These are phyloP conservation scores for Gambusia affinis DNA, from an alignment of 2,113 vertebrate genomes.

Conservation along the genomic window DNA sequence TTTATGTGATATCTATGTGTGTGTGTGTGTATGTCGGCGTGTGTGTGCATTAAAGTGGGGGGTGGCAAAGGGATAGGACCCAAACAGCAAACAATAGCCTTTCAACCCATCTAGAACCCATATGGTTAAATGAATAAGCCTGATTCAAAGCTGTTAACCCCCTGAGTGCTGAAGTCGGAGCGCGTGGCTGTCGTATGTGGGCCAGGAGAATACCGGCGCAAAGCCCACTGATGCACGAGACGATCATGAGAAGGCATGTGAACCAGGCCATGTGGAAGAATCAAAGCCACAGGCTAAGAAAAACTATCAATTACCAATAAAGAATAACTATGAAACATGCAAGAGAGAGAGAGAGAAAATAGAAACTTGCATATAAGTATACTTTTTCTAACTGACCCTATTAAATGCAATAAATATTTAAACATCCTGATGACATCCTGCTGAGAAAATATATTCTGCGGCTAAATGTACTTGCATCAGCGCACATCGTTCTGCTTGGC, in stretches of 20 bases:
- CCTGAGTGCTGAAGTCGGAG: slow-evolving; percentile 50
- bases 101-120: slow-evolving; percentile 31
- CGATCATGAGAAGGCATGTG: slow-evolving; percentile 57
- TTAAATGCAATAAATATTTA: slow-evolving; percentile 6
- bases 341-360: slow-evolving; percentile 18
- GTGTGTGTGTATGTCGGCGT: slow-evolving; percentile 1
- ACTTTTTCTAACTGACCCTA: slow-evolving; percentile 5
- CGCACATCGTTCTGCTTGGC: slow-evolving; percentile 47
- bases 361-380: background rate
- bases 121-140: slow-evolving; percentile 50
- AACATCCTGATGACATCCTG: slow-evolving; percentile 6
- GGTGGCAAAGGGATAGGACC: slow-evolving; percentile 25
- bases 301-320: slow-evolving; percentile 77
- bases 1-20: slow-evolving; percentile 45
- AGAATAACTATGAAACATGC: slow-evolving; percentile 60
- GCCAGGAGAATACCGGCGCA: slow-evolving; percentile 56
- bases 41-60: background rate
- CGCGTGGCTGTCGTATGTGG: slow-evolving; percentile 63
- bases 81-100: slow-evolving; percentile 59
- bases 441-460: slow-evolving; percentile 8
- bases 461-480: slow-evolving; percentile 21
- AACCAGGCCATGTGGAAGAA: slow-evolving; percentile 79
- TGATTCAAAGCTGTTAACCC: slow-evolving; percentile 65
- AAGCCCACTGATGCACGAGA: slow-evolving; percentile 59
- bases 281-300: slow-evolving; percentile 69